Conservation (phyloP, 2,888 invertebrate genomes). For the Chymomyza amoena region DNA sequence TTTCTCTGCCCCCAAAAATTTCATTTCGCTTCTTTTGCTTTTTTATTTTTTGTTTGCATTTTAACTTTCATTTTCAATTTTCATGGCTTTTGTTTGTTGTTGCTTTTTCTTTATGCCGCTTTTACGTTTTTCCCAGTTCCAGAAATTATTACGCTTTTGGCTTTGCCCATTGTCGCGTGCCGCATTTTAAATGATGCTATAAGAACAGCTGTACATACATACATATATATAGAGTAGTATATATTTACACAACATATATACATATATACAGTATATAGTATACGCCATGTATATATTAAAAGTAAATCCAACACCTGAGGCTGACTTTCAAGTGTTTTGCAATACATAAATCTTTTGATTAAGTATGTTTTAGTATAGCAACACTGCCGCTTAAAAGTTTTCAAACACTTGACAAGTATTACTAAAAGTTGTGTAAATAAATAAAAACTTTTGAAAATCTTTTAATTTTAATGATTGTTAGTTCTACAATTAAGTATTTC, state of each 20-base stretch:
- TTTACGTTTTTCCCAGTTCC: not conserved
- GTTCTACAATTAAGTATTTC: too few relatives aligned
- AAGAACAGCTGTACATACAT: not conserved
- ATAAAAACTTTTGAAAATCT: too few relatives aligned
- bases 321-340: not conserved
- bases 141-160: slow-evolving; percentile 43
- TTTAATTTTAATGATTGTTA: too few relatives aligned
- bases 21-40: not conserved
- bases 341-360: not conserved
- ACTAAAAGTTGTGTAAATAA: too few relatives aligned
- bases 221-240: too few relatives aligned
- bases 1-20: not conserved
- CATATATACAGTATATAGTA: not conserved
- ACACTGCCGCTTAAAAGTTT: too few relatives aligned
- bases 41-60: slow-evolving; percentile 29
- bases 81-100: slow-evolving; percentile 40
- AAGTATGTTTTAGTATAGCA: not conserved
- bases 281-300: not conserved
- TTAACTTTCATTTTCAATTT: slow-evolving; percentile 69
- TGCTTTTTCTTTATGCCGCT: slow-evolving; percentile 40
- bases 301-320: not conserved
- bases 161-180: slow-evolving; percentile 20
- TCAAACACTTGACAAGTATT: too few relatives aligned
- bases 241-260: too few relatives aligned
- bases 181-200: not conserved